These are phyloP conservation scores for Uria lomvia DNA, from an alignment of 2,113 vertebrate species.

Conservation along the genomic window DNA sequence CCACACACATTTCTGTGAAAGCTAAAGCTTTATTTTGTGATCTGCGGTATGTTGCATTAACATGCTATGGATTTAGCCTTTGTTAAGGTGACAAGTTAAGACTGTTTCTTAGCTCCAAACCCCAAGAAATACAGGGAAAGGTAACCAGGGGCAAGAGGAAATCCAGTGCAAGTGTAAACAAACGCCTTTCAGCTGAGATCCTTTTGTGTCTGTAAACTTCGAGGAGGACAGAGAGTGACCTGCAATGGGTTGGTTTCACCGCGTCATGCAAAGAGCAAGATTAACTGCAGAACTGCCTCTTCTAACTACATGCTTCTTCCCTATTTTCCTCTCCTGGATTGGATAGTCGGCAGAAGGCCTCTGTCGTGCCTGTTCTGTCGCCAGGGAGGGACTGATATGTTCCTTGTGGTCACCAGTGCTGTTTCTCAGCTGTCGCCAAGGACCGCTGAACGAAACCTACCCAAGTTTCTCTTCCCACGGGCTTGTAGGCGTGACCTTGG, in stretches of 20 bases:
- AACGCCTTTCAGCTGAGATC: background rate
- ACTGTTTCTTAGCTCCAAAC: background rate
- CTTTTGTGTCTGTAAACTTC: background rate
- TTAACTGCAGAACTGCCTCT: background rate
- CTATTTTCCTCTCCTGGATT: background rate
- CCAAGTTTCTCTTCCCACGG: background rate
- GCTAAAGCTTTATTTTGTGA: conserved; percentile 35
- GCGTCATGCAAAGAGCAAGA: background rate
- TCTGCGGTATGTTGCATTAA: accelerated
- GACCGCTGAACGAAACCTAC: background rate
- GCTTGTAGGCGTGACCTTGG: background rate
- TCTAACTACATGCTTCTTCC: background rate
- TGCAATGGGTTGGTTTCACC: background rate
- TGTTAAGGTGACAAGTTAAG: accelerated
- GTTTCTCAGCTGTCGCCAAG: background rate
- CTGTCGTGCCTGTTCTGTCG: accelerated
- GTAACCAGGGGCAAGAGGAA: background rate
- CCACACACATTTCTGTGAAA: background rate
- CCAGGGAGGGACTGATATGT: background rate
- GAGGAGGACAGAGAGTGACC: background rate
- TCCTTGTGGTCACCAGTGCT: background rate
- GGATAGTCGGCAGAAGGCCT: background rate
- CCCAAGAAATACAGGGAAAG: background rate
- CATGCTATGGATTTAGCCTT: background rate
- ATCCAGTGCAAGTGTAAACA: background rate